These are phyloP conservation scores for Drosophila siamana DNA, from an alignment of 2,888 invertebrate species.

Conservation along the genomic window DNA sequence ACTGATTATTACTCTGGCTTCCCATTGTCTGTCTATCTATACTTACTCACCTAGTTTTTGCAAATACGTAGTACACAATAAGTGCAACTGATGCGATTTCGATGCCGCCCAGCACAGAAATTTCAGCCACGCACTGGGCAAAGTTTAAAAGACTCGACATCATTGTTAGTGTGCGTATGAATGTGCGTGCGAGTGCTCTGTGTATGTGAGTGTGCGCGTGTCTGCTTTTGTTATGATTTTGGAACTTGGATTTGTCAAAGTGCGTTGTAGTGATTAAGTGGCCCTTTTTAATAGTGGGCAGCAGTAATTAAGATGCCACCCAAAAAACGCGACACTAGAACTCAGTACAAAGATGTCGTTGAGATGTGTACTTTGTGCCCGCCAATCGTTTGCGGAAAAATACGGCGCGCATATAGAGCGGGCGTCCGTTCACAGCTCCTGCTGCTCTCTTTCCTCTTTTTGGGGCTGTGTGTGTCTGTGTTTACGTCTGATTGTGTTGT, in stretches of 20 bases:
- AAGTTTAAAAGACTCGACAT: conserved; percentile 76
- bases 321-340: conserved; percentile 10
- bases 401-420: conserved; percentile 57
- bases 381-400: conserved; percentile 61
- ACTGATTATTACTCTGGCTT: conserved; percentile 66
- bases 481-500: conserved; percentile 40
- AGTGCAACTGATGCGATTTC: conserved; percentile 83
- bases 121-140: conserved; percentile 80
- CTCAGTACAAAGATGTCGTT: conserved; percentile 26
- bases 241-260: conserved; percentile 4
- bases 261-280: conserved; percentile 8
- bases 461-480: conserved; percentile 25
- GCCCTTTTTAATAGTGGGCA: conserved; percentile 30
- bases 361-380: conserved; percentile 42
- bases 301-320: conserved; percentile 23
- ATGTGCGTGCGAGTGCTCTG: conserved; percentile 5
- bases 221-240: conserved; percentile 6
- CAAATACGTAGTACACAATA: conserved; percentile 84
- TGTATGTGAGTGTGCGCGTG: conserved; percentile 1
- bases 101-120: conserved; percentile 83
- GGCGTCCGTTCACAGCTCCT: conserved; percentile 37
- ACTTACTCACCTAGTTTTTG: conserved; percentile 83
- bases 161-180: conserved; percentile 56
- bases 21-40: conserved; percentile 17
- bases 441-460: conserved; percentile 15